A percentile compares a stretch with the other conserved stretches of the same genome.
Evolutionary conservation across 2,113 vertebrate species (phyloP).

Genomic region (Dicerorhinus sumatrensis): DNA sequence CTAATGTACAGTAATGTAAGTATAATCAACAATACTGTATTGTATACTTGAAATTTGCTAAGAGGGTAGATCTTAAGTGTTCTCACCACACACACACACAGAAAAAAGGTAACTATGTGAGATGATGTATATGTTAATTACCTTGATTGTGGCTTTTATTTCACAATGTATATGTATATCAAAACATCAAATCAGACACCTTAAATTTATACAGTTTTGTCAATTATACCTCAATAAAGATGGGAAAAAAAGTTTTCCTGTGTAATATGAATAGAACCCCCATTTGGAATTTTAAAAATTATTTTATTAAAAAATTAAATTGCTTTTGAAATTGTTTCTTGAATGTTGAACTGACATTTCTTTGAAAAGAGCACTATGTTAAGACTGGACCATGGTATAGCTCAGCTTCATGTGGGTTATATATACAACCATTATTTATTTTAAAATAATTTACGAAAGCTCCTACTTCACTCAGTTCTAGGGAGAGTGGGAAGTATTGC

Average conservation of each 20-base stretch:
- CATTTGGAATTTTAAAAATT: constrained; percentile 19
- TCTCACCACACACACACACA: background rate
- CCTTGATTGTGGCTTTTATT: background rate
- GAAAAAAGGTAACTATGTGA: background rate
- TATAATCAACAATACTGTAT: background rate
- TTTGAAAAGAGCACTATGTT: constrained; percentile 3
- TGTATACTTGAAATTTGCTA: background rate
- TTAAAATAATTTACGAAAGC: constrained; percentile 21
- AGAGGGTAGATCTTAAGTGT: background rate
- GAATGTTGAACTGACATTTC: constrained; percentile 23
- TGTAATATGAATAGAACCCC: constrained; percentile 17
- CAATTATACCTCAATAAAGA: background rate
- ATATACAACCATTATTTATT: background rate
- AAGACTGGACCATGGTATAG: background rate
- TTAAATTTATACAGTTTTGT: background rate
- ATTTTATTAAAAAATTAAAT: constrained; percentile 54
- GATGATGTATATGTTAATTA: background rate
- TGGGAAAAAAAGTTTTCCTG: background rate
- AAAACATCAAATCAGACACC: background rate
- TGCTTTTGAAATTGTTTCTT: constrained; percentile 31
- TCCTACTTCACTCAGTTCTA: background rate
- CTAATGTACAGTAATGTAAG: background rate
- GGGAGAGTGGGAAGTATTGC: background rate
- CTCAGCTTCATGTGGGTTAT: background rate
- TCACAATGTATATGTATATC: background rate